These are phyloP conservation scores for Plagodis pulveraria DNA, from an alignment of 2,888 invertebrate genomes.

Conservation along the genomic window DNA sequence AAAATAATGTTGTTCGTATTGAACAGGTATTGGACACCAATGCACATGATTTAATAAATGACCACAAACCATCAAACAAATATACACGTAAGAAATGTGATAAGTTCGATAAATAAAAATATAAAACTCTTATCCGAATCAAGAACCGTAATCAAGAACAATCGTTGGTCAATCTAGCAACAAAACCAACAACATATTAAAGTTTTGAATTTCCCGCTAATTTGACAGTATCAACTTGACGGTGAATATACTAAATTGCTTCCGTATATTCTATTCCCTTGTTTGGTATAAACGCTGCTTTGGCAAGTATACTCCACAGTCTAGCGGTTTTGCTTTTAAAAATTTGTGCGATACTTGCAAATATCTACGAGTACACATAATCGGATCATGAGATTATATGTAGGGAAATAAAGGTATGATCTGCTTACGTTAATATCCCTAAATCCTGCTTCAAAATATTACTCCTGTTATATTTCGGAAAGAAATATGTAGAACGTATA, in stretches of 20 bases:
- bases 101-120: too few species aligned
- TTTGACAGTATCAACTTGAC: background rate
- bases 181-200: too few species aligned
- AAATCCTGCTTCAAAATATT: conserved; percentile 16
- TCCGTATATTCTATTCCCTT: conserved; percentile 50
- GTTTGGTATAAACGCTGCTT: conserved; percentile 58
- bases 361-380: conserved; percentile 47
- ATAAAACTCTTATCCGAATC: too few species aligned
- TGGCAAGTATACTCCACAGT: conserved; percentile 56
- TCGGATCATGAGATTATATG: conserved; percentile 63
- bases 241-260: conserved; percentile 2
- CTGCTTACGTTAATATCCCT: conserved; percentile 39
- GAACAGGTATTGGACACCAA: too few species aligned
- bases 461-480: conserved; percentile 5
- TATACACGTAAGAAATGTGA: too few species aligned
- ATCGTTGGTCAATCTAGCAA: too few species aligned
- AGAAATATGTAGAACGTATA: too few species aligned
- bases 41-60: too few species aligned
- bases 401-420: conserved; percentile 57
- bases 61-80: too few species aligned
- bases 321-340: conserved; percentile 57
- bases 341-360: conserved; percentile 54
- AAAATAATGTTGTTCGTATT: too few species aligned
- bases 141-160: too few species aligned
- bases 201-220: too few species aligned